phyloP scores from a whole-genome alignment of 2,888 invertebrate genomes.

The Orthosia gothica region DNA sequence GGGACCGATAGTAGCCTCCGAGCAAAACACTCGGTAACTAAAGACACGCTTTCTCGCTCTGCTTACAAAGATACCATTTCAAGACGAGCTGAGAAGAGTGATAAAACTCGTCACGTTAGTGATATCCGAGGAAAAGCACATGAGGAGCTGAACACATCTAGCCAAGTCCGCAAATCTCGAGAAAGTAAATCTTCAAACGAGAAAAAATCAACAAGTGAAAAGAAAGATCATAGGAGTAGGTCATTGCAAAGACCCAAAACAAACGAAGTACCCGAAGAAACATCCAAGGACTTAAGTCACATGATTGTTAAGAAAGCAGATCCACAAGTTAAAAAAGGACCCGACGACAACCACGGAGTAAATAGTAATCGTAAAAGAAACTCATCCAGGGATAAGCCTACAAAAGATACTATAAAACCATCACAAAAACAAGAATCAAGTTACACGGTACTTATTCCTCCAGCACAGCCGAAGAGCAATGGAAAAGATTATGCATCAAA shows the following conservation, averaged over 20 bases:
- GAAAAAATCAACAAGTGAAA: slow-evolving; percentile 44
- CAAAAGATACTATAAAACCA: slow-evolving; percentile 62
- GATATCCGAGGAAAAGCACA: slow-evolving; percentile 49
- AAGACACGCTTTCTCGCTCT: slow-evolving; percentile 59
- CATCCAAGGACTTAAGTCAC: slow-evolving; percentile 22
- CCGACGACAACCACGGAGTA: slow-evolving; percentile 48
- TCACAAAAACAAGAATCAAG: slow-evolving; percentile 65
- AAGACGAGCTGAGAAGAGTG: slow-evolving; percentile 52
- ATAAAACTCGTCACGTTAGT: slow-evolving; percentile 41
- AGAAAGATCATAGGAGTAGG: slow-evolving; percentile 65
- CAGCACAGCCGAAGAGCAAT: slow-evolving; percentile 51
- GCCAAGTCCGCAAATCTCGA: slow-evolving; percentile 37
- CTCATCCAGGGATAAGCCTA: slow-evolving; percentile 66
- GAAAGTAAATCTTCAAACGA: slow-evolving; percentile 48
- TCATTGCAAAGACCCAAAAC: slow-evolving; percentile 62
- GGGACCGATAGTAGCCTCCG: slow-evolving; percentile 51
- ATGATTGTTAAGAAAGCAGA: slow-evolving; percentile 32
- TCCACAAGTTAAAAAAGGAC: slow-evolving; percentile 21
- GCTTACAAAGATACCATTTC: slow-evolving; percentile 51
- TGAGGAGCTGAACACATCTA: slow-evolving; percentile 37
- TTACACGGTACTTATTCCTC: slow-evolving; percentile 51
- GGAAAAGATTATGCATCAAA: slow-evolving; percentile 69
- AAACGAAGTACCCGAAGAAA: slow-evolving; percentile 56
- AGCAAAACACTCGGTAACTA: slow-evolving; percentile 59
- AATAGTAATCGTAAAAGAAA: slow-evolving; percentile 63